These are phyloP conservation scores for Siphamia tubifer DNA, from an alignment of 2,113 vertebrate genomes.

Conservation along the genomic window DNA sequence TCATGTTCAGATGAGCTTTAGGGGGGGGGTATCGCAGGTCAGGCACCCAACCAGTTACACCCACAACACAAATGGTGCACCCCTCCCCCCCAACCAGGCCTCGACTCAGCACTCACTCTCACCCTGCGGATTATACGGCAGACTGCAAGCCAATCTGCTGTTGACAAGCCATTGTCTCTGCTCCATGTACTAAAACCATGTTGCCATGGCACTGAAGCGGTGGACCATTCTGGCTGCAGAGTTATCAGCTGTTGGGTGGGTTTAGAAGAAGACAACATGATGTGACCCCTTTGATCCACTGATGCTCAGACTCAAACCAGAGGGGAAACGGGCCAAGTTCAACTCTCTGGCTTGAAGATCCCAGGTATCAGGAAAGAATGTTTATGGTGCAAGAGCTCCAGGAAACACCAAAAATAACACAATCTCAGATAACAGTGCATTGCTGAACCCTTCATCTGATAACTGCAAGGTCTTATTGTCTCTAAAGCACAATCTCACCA, in stretches of 20 bases:
- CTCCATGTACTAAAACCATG: conserved; percentile 48
- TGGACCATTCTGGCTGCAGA: conserved; percentile 62
- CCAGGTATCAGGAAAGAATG: conserved; percentile 25
- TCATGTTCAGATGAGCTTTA: conserved; percentile 6
- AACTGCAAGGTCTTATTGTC: background rate
- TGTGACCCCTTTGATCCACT: conserved; percentile 2
- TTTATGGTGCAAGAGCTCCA: conserved; percentile 3
- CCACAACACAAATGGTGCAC: background rate
- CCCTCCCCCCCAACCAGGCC: background rate
- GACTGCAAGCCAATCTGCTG: conserved; percentile 40
- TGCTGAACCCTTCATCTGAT: conserved; percentile 1
- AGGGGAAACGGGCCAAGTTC: background rate
- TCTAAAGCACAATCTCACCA: background rate
- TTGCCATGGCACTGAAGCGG: conserved; percentile 35
- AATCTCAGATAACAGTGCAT: conserved; percentile 17
- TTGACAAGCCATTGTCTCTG: conserved; percentile 54
- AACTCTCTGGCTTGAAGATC: background rate
- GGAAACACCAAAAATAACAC: conserved; percentile 38
- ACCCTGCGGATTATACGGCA: conserved; percentile 49
- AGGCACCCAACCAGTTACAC: conserved; percentile 2
- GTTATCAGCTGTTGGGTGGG: conserved; percentile 43
- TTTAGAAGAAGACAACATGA: conserved; percentile 17
- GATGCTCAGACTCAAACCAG: background rate
- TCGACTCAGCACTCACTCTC: conserved; percentile 40
- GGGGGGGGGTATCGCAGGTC: background rate